Percentiles rank a stretch among this genome's conserved stretches.
Evolutionary conservation across 2,113 vertebrate species (phyloP).

Genomic region (Pluvianellus socialis): DNA sequence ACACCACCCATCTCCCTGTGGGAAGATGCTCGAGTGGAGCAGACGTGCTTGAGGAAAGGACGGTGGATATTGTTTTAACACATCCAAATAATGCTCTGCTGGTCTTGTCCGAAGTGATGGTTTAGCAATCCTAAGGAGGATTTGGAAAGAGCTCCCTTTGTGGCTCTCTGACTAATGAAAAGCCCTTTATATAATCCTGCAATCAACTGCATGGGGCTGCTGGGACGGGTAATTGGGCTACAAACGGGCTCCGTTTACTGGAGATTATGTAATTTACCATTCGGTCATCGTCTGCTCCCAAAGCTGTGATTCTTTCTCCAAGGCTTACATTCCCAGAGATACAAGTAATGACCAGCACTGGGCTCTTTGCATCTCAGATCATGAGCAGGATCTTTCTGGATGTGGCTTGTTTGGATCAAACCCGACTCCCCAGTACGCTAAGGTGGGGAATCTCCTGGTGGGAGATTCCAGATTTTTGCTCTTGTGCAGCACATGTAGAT

Average conservation of each 20-base stretch:
- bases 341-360: neutral
- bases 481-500: neutral
- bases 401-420: neutral
- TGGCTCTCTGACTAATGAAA: conserved; percentile 63
- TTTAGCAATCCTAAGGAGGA: conserved; percentile 44
- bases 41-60: neutral
- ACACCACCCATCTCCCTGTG: neutral
- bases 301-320: neutral
- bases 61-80: neutral
- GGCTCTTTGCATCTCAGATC: neutral
- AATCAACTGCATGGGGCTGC: conserved; percentile 63
- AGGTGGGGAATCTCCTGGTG: neutral
- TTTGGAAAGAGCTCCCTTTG: conserved; percentile 54
- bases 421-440: fast-evolving
- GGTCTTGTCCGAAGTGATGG: neutral
- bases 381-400: neutral
- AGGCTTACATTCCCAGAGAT: neutral
- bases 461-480: neutral
- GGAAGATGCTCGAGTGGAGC: neutral
- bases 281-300: neutral
- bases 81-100: neutral
- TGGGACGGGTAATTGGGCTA: conserved; percentile 63
- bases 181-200: conserved; percentile 65
- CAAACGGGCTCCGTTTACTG: neutral
- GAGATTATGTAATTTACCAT: conserved; percentile 52